Evolutionary conservation across 1,140 invertebrate genomes (phyloP), one percentile per base, ranked within the genome.

Genomic region (Octopus sinensis): DNA sequence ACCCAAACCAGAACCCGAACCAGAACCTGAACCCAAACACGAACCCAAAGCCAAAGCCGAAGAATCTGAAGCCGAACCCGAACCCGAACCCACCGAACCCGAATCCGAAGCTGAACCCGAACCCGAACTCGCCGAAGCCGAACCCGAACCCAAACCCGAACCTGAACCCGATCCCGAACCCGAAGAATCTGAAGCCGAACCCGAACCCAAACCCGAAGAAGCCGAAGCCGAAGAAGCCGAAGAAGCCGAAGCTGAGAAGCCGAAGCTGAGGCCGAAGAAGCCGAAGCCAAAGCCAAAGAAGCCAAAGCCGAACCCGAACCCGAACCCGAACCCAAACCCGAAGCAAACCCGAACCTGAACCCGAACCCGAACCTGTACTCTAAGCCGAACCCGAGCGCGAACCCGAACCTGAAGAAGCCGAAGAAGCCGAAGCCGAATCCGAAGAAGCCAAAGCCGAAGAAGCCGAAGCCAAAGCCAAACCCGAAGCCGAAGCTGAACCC

Each of bases 101-200:
- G 62, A 68, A 68, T n/a, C 62, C 62, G 62, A 68, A 68, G 9
- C 62, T n/a, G 62, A 68, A 68, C 62, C 62, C 62, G 62, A 68
- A 68, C 62, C 62, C 62, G 62, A 68, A 68, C 62, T n/a, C 62
- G n/a, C 62, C 62, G 62, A 68, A 68, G 9, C 62, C 62, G 62
- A 68, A 68, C 62, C 62, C 62, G 62, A 68, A 68, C 62, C 62
- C 62, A n/a, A 68, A 68, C 62, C 62, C 62, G 62, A 68, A 68
- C 62, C 62, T n/a, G 62, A 68, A 68, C 62, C 62, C 62, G 62
- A 68, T 10, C 62, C 62, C 62, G 62, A 68, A 68, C 62, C 62
- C 62, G 62, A 68, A 68, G n/a, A 68, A 68, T n/a, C 62, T n/a
- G 62, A 68, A 68, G 9, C 62, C 62, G 62, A 68, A 68, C 62